These are phyloP conservation scores for Batillaria attramentaria DNA, from an alignment of 1,140 invertebrate genomes.

Conservation along the genomic window DNA sequence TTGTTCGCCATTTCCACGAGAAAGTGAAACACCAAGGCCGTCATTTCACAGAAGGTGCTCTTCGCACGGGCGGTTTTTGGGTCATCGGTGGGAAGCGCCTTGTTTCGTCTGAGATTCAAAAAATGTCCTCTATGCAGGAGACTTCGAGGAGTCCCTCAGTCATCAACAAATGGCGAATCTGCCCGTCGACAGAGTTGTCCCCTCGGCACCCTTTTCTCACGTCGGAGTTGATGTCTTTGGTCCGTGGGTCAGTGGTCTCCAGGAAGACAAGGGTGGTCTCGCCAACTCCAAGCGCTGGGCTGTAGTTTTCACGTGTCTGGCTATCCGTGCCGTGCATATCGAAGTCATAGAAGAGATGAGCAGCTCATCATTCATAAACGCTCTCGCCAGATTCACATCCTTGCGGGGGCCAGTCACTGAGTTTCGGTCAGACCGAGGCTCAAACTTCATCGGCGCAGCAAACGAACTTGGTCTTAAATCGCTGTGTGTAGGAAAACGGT, in stretches of 20 bases:
- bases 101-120: no score
- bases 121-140: no score
- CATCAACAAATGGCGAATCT: slow-evolving; percentile 46
- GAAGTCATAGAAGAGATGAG: slow-evolving; percentile 48
- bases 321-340: slow-evolving; percentile 44
- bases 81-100: no score
- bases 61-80: no score
- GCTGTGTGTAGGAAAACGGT: no score
- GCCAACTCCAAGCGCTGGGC: slow-evolving; percentile 47
- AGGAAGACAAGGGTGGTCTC: slow-evolving; percentile 34
- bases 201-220: slow-evolving; percentile 36
- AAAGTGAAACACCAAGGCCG: no score
- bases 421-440: slow-evolving; percentile 49
- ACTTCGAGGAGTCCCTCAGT: no score
- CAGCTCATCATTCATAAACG: slow-evolving; percentile 52
- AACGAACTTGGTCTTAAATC: slow-evolving; percentile 22
- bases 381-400: slow-evolving; percentile 43
- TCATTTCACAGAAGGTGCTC: no score
- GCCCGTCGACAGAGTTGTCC: slow-evolving; percentile 34
- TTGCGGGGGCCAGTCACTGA: slow-evolving; percentile 42
- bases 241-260: no score
- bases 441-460: slow-evolving; percentile 50
- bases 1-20: no score
- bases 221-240: slow-evolving; percentile 41
- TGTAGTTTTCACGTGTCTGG: slow-evolving; percentile 49